Base-by-base conservation (phyloP, 2,888 invertebrate genomes). In the Globia sparganii region DNA sequence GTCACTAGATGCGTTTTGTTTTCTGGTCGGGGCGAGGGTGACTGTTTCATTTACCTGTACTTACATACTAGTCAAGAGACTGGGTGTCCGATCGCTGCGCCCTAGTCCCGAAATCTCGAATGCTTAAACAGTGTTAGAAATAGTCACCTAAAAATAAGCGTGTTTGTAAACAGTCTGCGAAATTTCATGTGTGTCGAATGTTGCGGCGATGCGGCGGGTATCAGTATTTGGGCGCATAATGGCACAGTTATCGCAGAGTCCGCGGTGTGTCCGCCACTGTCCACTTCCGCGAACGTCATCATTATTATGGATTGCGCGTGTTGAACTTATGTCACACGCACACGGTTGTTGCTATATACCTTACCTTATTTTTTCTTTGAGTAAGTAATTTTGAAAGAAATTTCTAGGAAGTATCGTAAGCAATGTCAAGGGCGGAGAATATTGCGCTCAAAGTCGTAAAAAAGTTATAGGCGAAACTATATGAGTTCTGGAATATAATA, bases 271-370 rank as follows among this genome's bases (percentile, higher is more conserved):
- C 75, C 73, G 67, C 80, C 77, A 79, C 89, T 88, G 87, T 80
- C 89, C 87, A 92, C 94, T 94, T 95, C 95, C 95, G 93, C 90
- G 89, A 91, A 91, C 92, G 90, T 91, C 90, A 91, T 88, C 91
- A 91, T 92, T 92, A 91, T 90, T 92, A 92, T 92, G 92, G 87
- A 90, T 91, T 90, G 90, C 89, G 91, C 91, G 91, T 91, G 89
- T 87, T 89, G 88, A 91, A 91, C 90, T 89, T 87, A 90, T 88
- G 85, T 89, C 89, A 88, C 86, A 87, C 80, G 72, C 89, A 88
- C 86, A 87, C 80, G 72, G 75, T 75, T 75, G 84, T 88, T 86
- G 78, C 82, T 83, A 82, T 68, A 83, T 13, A 65, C 69, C 64
- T 79, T 71, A 65, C 70, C 56, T 77, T 67, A 56, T 70, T 79